These are phyloP conservation scores for Fabriciana adippe DNA, from an alignment of 2,888 invertebrate species.

Conservation along the genomic window DNA sequence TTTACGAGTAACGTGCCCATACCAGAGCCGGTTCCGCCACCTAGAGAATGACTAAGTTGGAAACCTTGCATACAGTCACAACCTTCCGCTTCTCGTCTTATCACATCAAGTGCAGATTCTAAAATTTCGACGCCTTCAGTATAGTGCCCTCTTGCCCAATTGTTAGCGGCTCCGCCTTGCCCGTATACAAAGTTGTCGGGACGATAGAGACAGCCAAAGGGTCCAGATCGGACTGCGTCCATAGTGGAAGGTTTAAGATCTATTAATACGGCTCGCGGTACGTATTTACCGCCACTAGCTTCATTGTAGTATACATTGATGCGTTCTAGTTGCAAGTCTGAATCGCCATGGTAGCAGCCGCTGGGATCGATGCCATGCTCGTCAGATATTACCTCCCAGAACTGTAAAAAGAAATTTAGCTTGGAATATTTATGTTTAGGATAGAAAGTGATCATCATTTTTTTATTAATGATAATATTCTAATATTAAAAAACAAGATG, in stretches of 20 bases:
- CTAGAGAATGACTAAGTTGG: constrained; percentile 86
- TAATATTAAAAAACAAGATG: no score
- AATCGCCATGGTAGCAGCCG: constrained; percentile 84
- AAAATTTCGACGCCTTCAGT: constrained; percentile 85
- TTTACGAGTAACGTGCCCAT: constrained; percentile 87
- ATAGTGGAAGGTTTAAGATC: constrained; percentile 76
- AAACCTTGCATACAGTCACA: constrained; percentile 86
- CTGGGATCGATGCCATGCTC: constrained; percentile 70
- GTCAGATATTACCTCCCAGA: constrained; percentile 73
- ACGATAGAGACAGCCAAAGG: constrained; percentile 87
- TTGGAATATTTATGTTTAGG: no score
- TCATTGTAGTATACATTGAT: constrained; percentile 91
- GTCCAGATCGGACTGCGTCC: constrained; percentile 86
- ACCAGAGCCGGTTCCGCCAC: constrained; percentile 89
- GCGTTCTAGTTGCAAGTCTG: constrained; percentile 87
- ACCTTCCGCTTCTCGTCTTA: constrained; percentile 84
- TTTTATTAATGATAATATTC: no score
- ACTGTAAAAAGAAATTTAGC: constrained; percentile 50
- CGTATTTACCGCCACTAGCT: constrained; percentile 79
- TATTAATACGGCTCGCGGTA: constrained; percentile 65
- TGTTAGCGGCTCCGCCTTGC: constrained; percentile 82
- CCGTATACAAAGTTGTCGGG: constrained; percentile 89
- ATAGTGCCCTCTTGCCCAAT: constrained; percentile 86
- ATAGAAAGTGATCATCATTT: no score
- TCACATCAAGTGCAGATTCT: constrained; percentile 83